Evolutionary conservation across 2,888 invertebrate species (phyloP).

Genomic region (Nesidiocoris tenuis): DNA sequence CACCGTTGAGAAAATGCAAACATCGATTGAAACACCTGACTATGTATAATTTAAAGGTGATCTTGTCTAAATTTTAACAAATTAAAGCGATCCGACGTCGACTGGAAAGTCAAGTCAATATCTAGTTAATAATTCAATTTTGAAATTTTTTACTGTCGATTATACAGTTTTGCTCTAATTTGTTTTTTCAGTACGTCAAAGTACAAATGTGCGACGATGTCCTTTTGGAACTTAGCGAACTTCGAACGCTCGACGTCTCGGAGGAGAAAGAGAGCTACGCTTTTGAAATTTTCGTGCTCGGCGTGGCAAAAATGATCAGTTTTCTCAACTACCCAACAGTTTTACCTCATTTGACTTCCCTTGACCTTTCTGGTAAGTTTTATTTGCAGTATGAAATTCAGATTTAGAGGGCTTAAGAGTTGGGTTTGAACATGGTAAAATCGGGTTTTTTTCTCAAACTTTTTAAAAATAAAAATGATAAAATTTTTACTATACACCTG

Average conservation of each 20-base stretch:
- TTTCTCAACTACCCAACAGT: slow-evolving; percentile 57
- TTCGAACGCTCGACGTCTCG: slow-evolving; percentile 62
- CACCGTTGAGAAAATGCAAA: slow-evolving; percentile 60
- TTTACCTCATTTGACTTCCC: slow-evolving; percentile 61
- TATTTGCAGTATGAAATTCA: no score
- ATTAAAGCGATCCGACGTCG: no score
- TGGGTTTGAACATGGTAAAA: no score
- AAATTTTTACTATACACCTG: no score
- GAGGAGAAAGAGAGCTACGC: slow-evolving; percentile 58
- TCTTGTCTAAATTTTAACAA: no score
- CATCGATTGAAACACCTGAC: slow-evolving; percentile 61
- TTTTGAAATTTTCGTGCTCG: slow-evolving; percentile 57
- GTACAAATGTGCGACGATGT: slow-evolving; percentile 55
- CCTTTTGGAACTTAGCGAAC: slow-evolving; percentile 58
- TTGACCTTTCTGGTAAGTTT: slow-evolving; percentile 64
- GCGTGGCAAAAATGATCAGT: slow-evolving; percentile 55
- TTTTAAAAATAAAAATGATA: no score
- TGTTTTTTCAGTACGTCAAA: slow-evolving; percentile 48
- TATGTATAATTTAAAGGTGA: slow-evolving; percentile 63
- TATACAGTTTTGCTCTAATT: not conserved
- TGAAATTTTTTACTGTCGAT: no score
- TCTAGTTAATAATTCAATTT: no score
- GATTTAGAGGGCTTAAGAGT: no score
- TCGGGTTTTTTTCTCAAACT: no score
- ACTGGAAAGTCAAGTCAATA: no score